Conservation (phyloP, 2,797 vertebrate species). For the Hafferia zeledoni region DNA sequence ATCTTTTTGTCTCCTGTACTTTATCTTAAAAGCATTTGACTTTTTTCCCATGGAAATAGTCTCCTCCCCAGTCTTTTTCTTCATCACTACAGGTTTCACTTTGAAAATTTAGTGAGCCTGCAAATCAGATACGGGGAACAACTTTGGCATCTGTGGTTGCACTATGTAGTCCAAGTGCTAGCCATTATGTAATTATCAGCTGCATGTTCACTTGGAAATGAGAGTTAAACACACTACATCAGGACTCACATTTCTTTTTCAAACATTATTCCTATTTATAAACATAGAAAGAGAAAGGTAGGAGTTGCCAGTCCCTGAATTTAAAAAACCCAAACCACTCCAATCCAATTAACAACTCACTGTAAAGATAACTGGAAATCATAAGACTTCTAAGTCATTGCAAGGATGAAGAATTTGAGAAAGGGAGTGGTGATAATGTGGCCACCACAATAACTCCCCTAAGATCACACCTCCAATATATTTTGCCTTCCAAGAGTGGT, state of each 20-base stretch:
- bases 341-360: neutral
- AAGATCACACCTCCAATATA: neutral
- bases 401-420: neutral
- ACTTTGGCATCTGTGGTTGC: neutral
- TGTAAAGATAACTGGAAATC: neutral
- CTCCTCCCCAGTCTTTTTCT: neutral
- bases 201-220: neutral
- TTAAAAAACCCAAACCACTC: accelerated
- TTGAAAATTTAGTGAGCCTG: neutral
- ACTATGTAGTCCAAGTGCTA: neutral
- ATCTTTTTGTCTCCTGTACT: neutral
- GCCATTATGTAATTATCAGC: neutral
- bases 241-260: neutral
- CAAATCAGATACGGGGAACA: neutral
- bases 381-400: neutral
- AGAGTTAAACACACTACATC: neutral
- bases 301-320: neutral
- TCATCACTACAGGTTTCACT: neutral
- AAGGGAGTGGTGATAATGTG: neutral
- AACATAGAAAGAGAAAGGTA: neutral
- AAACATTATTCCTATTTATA: neutral
- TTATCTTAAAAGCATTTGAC: neutral
- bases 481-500: neutral
- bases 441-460: neutral
- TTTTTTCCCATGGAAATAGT: neutral